These are phyloP conservation scores for Holothuria leucospilota DNA, from an alignment of 53 echinoderm and acorn worm species.

Conservation along the genomic window DNA sequence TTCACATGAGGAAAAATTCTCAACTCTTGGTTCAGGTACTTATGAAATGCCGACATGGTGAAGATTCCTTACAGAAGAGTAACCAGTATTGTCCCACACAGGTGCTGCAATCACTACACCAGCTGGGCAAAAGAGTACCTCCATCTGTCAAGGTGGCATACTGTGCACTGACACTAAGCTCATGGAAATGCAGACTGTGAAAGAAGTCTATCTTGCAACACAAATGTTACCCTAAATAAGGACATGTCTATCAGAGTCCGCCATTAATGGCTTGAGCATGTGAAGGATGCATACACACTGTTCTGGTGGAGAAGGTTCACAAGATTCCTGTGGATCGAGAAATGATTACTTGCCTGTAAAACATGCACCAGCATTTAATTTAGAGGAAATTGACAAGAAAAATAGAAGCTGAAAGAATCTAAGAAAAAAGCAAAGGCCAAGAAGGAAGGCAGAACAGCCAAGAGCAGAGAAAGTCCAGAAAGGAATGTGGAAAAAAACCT, in stretches of 20 bases:
- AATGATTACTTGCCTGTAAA: too few relatives aligned
- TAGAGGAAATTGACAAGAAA: too few relatives aligned
- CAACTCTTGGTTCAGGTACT: neutral
- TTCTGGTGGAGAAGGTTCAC: neutral
- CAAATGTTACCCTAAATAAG: neutral
- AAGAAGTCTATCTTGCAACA: neutral
- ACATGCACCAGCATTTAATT: too few relatives aligned
- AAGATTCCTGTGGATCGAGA: neutral
- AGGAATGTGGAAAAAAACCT: too few relatives aligned
- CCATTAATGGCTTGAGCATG: constrained; percentile 2
- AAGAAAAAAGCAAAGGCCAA: neutral
- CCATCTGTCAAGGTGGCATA: neutral
- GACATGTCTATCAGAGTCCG: neutral
- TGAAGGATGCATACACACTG: neutral
- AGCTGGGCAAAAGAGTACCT: neutral
- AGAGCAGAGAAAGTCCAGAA: too few relatives aligned
- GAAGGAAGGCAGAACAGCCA: neutral
- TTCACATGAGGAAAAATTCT: neutral
- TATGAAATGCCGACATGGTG: neutral
- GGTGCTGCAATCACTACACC: neutral
- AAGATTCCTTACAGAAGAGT: neutral
- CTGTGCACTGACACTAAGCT: neutral
- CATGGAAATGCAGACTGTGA: constrained; percentile 20
- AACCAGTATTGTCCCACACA: neutral
- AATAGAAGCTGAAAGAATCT: too few relatives aligned